Conservation (phyloP, 1,140 invertebrate genomes). For the Lethrus apterus region DNA sequence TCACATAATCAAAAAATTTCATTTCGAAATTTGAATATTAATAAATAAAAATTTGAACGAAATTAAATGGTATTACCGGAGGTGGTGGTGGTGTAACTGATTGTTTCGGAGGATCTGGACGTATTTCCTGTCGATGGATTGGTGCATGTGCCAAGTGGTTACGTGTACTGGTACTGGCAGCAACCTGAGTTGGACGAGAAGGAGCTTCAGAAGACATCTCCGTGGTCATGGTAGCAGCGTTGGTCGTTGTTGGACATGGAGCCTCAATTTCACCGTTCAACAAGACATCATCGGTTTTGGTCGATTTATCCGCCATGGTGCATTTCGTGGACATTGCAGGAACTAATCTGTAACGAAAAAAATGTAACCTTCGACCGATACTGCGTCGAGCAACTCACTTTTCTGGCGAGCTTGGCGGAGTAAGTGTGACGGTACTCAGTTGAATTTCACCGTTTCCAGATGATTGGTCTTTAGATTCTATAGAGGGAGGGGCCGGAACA, state of each 20-base stretch:
- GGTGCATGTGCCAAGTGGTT: conserved; percentile 13
- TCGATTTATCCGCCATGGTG: conserved; percentile 48
- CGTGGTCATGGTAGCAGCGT: conserved; percentile 43
- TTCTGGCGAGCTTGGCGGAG: conserved; percentile 53
- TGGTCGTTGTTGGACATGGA: conserved; percentile 40
- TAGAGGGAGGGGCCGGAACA: conserved; percentile 12
- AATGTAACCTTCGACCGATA: neutral
- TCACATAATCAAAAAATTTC: too few species aligned
- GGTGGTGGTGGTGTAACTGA: conserved; percentile 27
- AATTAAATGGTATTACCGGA: conserved; percentile 19
- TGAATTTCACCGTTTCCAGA: conserved; percentile 40
- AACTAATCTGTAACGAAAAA: conserved; percentile 32
- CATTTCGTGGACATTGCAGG: conserved; percentile 38
- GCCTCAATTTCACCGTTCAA: conserved; percentile 33
- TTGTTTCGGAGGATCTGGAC: conserved; percentile 19
- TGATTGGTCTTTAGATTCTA: conserved; percentile 42
- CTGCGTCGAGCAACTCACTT: conserved; percentile 50
- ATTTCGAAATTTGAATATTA: too few species aligned
- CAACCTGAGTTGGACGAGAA: conserved; percentile 9
- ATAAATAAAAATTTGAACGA: too few species aligned
- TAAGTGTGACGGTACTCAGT: conserved; percentile 46
- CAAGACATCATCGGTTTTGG: conserved; percentile 45
- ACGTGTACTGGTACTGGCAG: conserved; percentile 13
- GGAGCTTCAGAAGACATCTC: conserved; percentile 24
- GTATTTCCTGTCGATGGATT: conserved; percentile 24